Percentiles rank a stretch among this genome's conserved stretches.
phyloP scores from a whole-genome alignment of 2,888 invertebrate genomes.

The Lasioglossum vierecki region DNA sequence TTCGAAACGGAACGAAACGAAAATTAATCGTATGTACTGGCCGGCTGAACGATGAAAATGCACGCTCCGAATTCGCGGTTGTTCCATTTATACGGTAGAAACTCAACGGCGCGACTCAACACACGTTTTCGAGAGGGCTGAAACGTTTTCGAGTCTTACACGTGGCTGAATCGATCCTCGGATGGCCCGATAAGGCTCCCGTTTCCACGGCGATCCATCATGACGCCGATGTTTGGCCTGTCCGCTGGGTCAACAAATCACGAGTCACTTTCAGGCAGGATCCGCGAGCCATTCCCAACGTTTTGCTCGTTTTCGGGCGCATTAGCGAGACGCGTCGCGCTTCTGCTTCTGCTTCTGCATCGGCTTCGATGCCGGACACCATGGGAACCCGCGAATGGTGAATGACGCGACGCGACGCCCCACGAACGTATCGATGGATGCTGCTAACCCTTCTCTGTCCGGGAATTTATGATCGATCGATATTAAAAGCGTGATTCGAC shows the following conservation, averaged over 20 bases:
- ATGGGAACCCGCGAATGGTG: conserved; percentile 10
- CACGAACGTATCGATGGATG: conserved; percentile 10
- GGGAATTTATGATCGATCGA: conserved; percentile 33
- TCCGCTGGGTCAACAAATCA: conserved; percentile 61
- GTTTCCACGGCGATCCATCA: conserved; percentile 63
- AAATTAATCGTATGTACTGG: conserved; percentile 75
- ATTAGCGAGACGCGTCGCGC: conserved; percentile 19
- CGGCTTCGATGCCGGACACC: neutral
- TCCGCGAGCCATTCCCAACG: conserved; percentile 16
- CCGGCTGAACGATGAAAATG: conserved; percentile 70
- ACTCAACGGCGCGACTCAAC: neutral
- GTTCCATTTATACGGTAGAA: conserved; percentile 73
- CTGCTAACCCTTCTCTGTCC: conserved; percentile 6
- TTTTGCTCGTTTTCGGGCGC: conserved; percentile 22
- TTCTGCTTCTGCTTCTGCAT: neutral
- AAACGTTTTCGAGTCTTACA: conserved; percentile 59
- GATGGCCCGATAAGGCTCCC: conserved; percentile 44
- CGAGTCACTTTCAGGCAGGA: conserved; percentile 50
- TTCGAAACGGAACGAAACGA: conserved; percentile 55
- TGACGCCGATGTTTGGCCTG: conserved; percentile 58
- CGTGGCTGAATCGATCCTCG: conserved; percentile 59
- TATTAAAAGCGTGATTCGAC: conserved; percentile 1
- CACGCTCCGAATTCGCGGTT: conserved; percentile 69
- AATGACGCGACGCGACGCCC: neutral
- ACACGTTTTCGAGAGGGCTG: neutral